Percentiles rank a stretch among this genome's conserved stretches.
phyloP scores from a whole-genome alignment of 2,888 invertebrate species.

The Leucania comma region DNA sequence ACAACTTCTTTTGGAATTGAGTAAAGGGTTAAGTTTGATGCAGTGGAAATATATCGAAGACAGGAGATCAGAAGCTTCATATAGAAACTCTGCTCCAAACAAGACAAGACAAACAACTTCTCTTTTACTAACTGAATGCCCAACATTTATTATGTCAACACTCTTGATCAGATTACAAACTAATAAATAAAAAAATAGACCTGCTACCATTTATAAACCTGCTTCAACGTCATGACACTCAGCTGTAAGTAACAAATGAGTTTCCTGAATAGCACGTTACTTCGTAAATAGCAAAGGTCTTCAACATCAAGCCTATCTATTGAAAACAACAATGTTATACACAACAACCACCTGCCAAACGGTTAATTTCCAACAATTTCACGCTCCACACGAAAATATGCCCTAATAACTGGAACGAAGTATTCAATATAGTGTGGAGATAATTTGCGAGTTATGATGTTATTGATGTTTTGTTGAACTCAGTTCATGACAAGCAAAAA shows the following conservation, averaged over 20 bases:
- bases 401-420: constrained; percentile 38
- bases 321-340: constrained; percentile 59
- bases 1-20: constrained; percentile 34
- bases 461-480: constrained; percentile 46
- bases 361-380: constrained; percentile 57
- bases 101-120: not conserved
- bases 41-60: not conserved
- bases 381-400: constrained; percentile 41
- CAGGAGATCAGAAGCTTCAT: not conserved
- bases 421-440: constrained; percentile 46
- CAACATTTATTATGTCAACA: constrained; percentile 19
- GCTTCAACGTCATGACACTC: constrained; percentile 12
- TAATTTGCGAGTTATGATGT: constrained; percentile 52
- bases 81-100: not conserved
- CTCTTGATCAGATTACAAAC: constrained; percentile 23
- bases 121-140: not conserved
- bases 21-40: constrained; percentile 5
- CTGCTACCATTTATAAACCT: constrained; percentile 9
- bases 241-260: constrained; percentile 36
- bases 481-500: constrained; percentile 18
- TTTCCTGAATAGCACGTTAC: constrained; percentile 37
- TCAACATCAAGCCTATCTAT: constrained; percentile 51
- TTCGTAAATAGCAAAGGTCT: constrained; percentile 61
- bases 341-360: constrained; percentile 63
- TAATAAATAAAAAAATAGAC: constrained; percentile 18